Conservation (phyloP, 1,140 invertebrate species). For the Lepeophtheirus salmonis region DNA sequence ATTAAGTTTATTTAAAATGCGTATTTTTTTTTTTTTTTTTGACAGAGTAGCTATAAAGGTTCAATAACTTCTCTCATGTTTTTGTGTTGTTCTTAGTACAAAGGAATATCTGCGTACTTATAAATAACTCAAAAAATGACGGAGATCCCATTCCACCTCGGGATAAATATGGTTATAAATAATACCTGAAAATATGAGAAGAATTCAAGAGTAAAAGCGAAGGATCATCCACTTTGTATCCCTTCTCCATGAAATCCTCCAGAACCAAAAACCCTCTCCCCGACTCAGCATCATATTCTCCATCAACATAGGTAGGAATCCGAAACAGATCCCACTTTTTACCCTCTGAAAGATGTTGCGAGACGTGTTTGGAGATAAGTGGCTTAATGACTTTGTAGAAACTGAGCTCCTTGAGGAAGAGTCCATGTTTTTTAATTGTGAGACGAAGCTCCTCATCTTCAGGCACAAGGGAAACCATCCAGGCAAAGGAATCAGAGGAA, state of each 20-base stretch:
- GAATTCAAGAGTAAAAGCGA: slow-evolving; percentile 5
- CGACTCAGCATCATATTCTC: neutral
- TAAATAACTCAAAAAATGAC: no score
- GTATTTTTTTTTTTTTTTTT: no score
- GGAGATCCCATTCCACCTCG: no score
- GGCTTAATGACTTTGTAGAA: neutral
- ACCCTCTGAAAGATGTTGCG: neutral
- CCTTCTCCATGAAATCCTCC: slow-evolving; percentile 5
- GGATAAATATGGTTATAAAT: no score
- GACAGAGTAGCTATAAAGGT: no score
- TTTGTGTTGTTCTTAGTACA: no score
- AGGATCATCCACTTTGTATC: neutral
- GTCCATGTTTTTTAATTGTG: neutral
- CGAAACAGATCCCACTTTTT: neutral
- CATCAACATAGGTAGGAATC: slow-evolving; percentile 1
- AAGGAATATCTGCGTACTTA: no score
- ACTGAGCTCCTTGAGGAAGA: slow-evolving; percentile 1
- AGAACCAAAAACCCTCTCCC: neutral
- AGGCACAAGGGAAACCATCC: neutral
- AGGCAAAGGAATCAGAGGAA: neutral
- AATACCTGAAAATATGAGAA: neutral
- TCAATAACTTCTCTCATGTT: no score
- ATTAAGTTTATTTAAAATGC: no score
- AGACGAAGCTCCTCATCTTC: neutral
- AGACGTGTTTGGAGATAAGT: neutral